Evolutionary conservation across 2,797 vertebrate species (phyloP).

Genomic region (Coccyzus lansbergi): DNA sequence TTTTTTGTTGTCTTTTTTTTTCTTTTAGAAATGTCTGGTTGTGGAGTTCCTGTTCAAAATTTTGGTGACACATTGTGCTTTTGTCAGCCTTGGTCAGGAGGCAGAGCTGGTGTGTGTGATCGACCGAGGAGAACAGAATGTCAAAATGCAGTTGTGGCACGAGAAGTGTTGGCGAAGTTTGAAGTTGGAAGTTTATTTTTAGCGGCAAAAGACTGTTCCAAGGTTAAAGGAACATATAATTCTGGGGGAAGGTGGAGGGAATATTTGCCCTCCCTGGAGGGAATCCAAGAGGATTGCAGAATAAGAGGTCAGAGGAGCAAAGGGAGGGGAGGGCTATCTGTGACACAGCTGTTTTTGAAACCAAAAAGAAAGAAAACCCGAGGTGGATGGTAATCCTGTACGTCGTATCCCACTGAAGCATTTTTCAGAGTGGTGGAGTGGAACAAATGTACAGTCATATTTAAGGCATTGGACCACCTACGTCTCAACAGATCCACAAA

Average conservation of each 20-base stretch:
- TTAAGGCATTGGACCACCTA: conserved; percentile 59
- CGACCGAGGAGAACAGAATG: background rate
- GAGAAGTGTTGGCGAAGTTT: background rate
- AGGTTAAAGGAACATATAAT: conserved; percentile 29
- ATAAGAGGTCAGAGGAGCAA: conserved; percentile 43
- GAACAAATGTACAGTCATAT: conserved; percentile 27
- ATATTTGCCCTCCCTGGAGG: conserved; percentile 52
- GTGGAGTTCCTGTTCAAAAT: background rate
- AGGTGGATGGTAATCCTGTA: conserved; percentile 1
- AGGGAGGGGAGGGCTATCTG: conserved; percentile 13
- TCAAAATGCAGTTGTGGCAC: background rate
- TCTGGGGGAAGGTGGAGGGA: conserved; percentile 49
- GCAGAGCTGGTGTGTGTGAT: background rate
- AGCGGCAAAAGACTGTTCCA: background rate
- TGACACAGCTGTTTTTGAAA: conserved; percentile 65
- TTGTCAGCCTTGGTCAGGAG: conserved; percentile 1
- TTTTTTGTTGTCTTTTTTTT: background rate
- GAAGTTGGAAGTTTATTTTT: conserved; percentile 29
- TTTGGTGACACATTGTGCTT: background rate
- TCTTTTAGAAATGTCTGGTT: background rate
- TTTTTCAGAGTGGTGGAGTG: conserved; percentile 1
- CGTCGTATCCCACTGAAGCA: background rate
- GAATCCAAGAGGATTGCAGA: conserved; percentile 39
- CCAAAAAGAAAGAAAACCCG: background rate
- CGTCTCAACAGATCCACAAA: conserved; percentile 55